A percentile compares a stretch with the other conserved stretches of the same genome.
Conservation (phyloP, 2,113 vertebrate genomes). For the Phrynosoma platyrhinos region DNA sequence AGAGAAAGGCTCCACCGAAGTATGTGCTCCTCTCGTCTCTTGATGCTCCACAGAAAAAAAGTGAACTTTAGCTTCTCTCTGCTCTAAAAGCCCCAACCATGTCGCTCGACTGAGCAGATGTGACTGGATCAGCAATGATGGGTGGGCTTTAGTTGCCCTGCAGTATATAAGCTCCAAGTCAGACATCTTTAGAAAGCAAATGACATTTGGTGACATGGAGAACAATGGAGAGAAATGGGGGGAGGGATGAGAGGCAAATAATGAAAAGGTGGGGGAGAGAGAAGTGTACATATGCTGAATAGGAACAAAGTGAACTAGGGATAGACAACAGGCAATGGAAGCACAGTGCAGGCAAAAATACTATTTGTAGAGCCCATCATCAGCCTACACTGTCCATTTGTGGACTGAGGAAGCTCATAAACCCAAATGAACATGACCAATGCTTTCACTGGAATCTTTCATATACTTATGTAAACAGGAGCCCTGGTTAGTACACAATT, state of each 20-base stretch:
- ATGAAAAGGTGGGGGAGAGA: slow-evolving; percentile 51
- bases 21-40: slow-evolving; percentile 81
- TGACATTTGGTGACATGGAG: slow-evolving; percentile 87
- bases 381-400: neutral
- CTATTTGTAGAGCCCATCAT: neutral
- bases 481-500: no score
- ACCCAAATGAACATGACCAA: neutral
- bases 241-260: slow-evolving; percentile 63
- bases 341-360: slow-evolving; percentile 7
- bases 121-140: slow-evolving; percentile 96
- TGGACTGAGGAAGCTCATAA: neutral
- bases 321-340: slow-evolving; percentile 44
- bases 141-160: slow-evolving; percentile 94
- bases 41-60: slow-evolving; percentile 83
- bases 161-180: slow-evolving; percentile 97
- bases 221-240: slow-evolving; percentile 88
- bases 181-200: slow-evolving; percentile 95
- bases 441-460: neutral
- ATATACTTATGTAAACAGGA: neutral
- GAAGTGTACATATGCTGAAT: slow-evolving; percentile 42
- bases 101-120: slow-evolving; percentile 97
- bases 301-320: slow-evolving; percentile 61
- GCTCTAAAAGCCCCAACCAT: slow-evolving; percentile 90
- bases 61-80: slow-evolving; percentile 87
- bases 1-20: slow-evolving; percentile 83